Base-by-base conservation (phyloP, 2,888 invertebrate genomes). In the Brachylomia viminalis region DNA sequence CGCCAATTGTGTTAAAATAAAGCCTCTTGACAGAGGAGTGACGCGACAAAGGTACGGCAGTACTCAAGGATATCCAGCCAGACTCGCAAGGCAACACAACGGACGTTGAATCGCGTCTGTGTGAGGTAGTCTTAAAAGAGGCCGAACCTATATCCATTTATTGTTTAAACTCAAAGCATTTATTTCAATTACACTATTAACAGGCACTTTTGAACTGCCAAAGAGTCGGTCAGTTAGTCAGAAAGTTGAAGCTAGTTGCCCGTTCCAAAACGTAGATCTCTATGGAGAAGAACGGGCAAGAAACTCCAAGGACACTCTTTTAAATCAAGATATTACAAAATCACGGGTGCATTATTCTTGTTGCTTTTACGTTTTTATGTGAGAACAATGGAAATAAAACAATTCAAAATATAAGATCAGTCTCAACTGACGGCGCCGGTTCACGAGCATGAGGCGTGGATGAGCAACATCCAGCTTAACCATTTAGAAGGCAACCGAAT, bases 101-200 rank as follows among this genome's bases (percentile, higher is more conserved):
- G n/a, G 15, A 72, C 23, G 15, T 56, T 13, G n/a, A 47, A 20
- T 15, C 38, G 17, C 17, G 23, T 6, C 42, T 42, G 23, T 52
- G 30, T 10, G 13, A 42, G 1, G n/a, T 8, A 33, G 17, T 45
- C 20, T 56, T 56, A 45, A 45, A 54, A n/a, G 56, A 15, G 33
- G 66, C 23, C 56, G 33, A 66, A 17, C 33, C 30, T 66, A 33
- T 33, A 10, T 3, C 17, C 33, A 72, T 42, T 30, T 74, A 74
- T 74, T 17, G 23, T 58, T 49, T 17, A 20, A 66, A 47, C 20
- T 49, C 10, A 42, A 42, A 42, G 8, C 8, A 66, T 66, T 66
- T 5, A 66, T 47, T 66, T 23, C 23, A 66, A 30, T 47, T 66
- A 30, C 13, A 47, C 30, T 30, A 30, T 66, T 66, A 23, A 47